Conservation (phyloP, 1,140 invertebrate species). For the Papilio glaucus region DNA sequence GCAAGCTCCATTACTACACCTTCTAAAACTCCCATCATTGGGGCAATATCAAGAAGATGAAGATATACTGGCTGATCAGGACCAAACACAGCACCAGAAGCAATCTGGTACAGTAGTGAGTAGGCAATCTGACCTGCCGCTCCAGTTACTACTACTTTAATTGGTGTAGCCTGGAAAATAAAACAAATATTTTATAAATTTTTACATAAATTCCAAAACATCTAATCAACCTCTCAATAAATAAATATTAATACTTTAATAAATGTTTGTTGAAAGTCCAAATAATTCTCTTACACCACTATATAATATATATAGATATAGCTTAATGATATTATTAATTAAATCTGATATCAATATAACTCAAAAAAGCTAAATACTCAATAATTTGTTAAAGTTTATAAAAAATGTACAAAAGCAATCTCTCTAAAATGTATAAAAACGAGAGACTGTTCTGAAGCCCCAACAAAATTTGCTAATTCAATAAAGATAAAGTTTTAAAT, state of each 20-base stretch:
- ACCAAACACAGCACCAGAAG: constrained; percentile 98
- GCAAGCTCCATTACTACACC: constrained; percentile 98
- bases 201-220: background rate
- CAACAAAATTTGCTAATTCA: too few species aligned
- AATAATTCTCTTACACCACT: background rate
- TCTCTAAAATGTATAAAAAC: too few species aligned
- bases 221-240: background rate
- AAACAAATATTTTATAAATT: constrained; percentile 19
- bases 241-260: background rate
- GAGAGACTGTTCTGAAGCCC: too few species aligned
- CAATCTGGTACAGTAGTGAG: constrained; percentile 96
- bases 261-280: background rate
- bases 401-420: too few species aligned
- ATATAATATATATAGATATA: background rate
- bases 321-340: background rate
- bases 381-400: too few species aligned
- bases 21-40: constrained; percentile 96
- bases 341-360: background rate
- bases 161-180: constrained; percentile 88
- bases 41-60: constrained; percentile 96
- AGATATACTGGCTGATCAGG: constrained; percentile 94
- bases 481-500: too few species aligned
- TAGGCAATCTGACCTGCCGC: constrained; percentile 99
- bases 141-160: constrained; percentile 97
- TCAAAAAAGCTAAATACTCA: too few species aligned